Evolutionary conservation across 2,797 vertebrate genomes (phyloP), one percentile per base, ranked within the genome.

Genomic region (Ceryle rudis): DNA sequence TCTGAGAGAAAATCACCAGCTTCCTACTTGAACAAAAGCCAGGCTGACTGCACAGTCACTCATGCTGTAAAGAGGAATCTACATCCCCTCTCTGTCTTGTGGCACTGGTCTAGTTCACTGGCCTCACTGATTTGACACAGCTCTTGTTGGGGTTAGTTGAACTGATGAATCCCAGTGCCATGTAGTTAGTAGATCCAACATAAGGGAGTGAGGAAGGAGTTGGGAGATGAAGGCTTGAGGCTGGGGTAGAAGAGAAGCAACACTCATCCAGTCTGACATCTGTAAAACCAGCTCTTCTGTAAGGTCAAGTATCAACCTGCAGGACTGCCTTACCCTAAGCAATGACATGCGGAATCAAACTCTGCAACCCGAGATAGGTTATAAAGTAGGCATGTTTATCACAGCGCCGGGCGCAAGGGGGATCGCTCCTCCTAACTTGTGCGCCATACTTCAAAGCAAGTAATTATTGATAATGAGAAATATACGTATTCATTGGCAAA

Each of bases 31-130:
- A 87, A 19, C 25, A 58, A n/a, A 73, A 81, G 58, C 51, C 81
- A 37, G 44, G 31, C 20, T 0, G 1, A 20, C 31, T 1, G 1
- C 31, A 9, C 4, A 5, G 33, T 23, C 13, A 14, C 5, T 42
- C 22, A 9, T 35, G 28, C 35, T 44, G 35, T 49, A 17, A 80
- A 35, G n/a, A 51, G 42, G 26, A 20, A 28, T 19, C 35, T 57
- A 49, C 2, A 4, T 64, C 51, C 44, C 14, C 51, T 72, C 66
- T 39, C 71, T 46, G 37, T 19, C 55, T 66, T 1, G 0, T 22
- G 31, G 42, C 37, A 41, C 35, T 2, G 11, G 11, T 46, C 31
- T 28, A 4, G 11, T 16, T 35, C 0, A 0, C 81, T 54, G 64
- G 17, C 39, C 64, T 42, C 31, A 17, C 64, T 75, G 19, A 42